A percentile compares a stretch with the other conserved stretches of the same genome.
Conservation (phyloP, 2,797 vertebrate species). For the Clarias pachynema region DNA sequence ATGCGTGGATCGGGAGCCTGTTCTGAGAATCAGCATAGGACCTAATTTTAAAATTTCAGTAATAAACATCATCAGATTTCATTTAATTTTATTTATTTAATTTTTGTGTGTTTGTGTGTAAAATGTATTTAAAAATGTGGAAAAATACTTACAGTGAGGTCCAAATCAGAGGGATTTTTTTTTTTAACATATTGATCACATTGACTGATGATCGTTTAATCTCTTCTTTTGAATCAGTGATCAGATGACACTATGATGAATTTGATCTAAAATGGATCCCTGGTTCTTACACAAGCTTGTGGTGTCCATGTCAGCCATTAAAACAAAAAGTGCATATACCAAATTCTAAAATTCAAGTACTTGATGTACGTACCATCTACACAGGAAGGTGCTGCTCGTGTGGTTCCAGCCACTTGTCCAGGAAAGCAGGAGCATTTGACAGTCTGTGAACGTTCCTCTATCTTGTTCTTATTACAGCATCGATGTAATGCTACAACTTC, state of each 20-base stretch:
- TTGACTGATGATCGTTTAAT: neutral
- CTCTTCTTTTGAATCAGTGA: neutral
- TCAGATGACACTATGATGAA: neutral
- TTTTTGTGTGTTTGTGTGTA: too few species aligned
- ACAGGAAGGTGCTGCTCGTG: slow-evolving; percentile 91
- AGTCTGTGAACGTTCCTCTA: slow-evolving; percentile 96
- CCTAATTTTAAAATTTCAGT: too few species aligned
- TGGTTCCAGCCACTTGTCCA: slow-evolving; percentile 97
- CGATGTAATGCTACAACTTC: slow-evolving; percentile 97
- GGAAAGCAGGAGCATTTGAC: slow-evolving; percentile 99
- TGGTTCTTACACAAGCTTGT: neutral
- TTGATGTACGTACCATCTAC: slow-evolving; percentile 88
- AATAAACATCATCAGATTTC: too few species aligned
- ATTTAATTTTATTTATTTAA: too few species aligned
- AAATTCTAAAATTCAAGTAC: neutral
- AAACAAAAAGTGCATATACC: neutral
- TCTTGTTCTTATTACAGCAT: slow-evolving; percentile 99
- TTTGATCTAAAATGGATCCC: neutral
- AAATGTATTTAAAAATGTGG: too few species aligned
- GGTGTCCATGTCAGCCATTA: neutral
- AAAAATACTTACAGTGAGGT: too few species aligned
- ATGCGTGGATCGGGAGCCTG: neutral
- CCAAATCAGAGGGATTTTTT: too few species aligned
- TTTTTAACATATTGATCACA: too few species aligned
- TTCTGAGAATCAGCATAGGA: neutral